Evolutionary conservation across 1,140 invertebrate genomes (phyloP), one percentile per base, ranked within the genome.

Genomic region (Drosophila ohnishii): DNA sequence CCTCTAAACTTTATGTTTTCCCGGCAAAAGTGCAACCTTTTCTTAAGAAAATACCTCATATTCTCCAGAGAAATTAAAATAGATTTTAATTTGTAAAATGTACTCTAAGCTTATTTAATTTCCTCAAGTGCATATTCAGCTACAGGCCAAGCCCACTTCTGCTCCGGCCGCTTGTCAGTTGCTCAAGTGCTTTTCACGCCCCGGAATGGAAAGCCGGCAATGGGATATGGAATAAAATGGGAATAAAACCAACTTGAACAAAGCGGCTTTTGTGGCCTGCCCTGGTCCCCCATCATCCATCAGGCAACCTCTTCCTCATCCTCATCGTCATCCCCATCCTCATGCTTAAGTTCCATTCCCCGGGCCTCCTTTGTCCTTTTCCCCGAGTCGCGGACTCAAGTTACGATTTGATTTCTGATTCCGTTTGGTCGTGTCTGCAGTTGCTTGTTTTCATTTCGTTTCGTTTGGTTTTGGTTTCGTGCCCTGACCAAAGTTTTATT

Each of bases 341-440:
- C 32, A 40, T 13, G 34, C 51, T 28, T 28, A 28, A 28, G 25
- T 28, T 22, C 51, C 16, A 19, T 9, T 3, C 22, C 16, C 48
- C 45, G 22, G 14, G 6, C 55, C 71, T 71, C 64, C 67, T 65
- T 56, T 58, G 51, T 65, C 55, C 62, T 56, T 59, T 53, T 45
- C 35, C 42, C 40, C 32, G 57, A 47, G 71, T 58, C 60, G 45
- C 56, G 63, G 60, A 74, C 77, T 85, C 82, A 73, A 88, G 78
- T 86, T 85, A 86, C 81, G 86, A 85, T 85, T 81, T 80, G 82
- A 86, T 85, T 85, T 78, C 77, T 73, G 75, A 83, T 83, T 83
- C 75, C 67, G 51, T 83, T 75, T 35, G 25, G 53, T 81, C 73
- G 78, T 82, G 74, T 72, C 48, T 79, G 61, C 75, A 56, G 55